phyloP scores from a whole-genome alignment of 2,888 invertebrate genomes.

The Acleris emargana region DNA sequence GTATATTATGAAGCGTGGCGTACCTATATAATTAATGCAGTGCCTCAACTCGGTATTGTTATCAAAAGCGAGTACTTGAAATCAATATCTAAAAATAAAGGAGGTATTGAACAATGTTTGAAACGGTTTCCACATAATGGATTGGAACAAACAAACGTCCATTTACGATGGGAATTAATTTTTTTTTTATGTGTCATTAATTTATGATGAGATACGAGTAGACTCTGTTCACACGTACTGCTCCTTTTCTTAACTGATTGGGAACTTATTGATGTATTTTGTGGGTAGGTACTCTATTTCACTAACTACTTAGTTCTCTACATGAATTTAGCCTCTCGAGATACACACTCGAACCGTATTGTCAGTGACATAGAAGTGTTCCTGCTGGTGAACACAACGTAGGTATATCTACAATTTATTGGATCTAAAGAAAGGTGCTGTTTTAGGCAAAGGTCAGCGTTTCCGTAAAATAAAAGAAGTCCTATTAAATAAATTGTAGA shows the following conservation, averaged over 20 bases:
- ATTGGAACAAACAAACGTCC: conserved; percentile 11
- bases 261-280: too few species aligned
- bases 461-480: conserved; percentile 3
- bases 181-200: conserved; percentile 12
- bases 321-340: too few species aligned
- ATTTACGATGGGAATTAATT: conserved; percentile 25
- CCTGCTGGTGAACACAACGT: too few species aligned
- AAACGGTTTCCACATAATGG: conserved; percentile 7
- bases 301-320: too few species aligned
- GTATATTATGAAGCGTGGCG: background rate
- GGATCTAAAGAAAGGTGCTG: too few species aligned
- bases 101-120: conserved; percentile 13
- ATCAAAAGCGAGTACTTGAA: background rate
- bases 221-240: too few species aligned
- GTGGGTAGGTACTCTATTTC: too few species aligned
- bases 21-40: background rate
- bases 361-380: too few species aligned
- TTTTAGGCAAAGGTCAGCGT: too few species aligned
- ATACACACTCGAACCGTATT: too few species aligned
- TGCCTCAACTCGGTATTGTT: background rate
- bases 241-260: too few species aligned
- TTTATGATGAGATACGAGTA: background rate
- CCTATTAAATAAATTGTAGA: conserved; percentile 21
- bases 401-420: too few species aligned
- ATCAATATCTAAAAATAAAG: conserved; percentile 12